Evolutionary conservation across 2,113 vertebrate genomes (phyloP), one percentile per base, ranked within the genome.

Genomic region (Mirza zaza): DNA sequence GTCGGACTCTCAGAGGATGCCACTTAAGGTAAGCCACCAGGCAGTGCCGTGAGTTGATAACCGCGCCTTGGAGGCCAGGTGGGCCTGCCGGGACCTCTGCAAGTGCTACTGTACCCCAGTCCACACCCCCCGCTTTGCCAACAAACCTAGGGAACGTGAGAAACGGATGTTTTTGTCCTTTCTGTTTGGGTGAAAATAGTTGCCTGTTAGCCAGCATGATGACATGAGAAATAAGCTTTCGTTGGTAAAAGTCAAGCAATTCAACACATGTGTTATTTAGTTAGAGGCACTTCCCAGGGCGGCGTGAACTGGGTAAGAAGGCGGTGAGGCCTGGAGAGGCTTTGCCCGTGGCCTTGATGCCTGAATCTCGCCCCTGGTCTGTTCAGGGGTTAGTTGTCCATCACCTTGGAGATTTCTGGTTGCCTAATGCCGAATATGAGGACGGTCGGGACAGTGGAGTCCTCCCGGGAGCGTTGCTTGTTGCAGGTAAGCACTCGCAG

Each of bases 311-410:
- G 29, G 9, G 1, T 50, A 8, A 29, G 42, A 52, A 36, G 9
- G n/a, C 36, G n/a, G 68, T 0, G 45, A 67, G 34, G 27, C 71
- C 39, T 68, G 27, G 61, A 68, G 8, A 68, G 8, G 6, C 21
- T 18, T 34, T 39, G 67, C 52, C 65, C 32, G 7, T 15, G 11
- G 48, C 1, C 3, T 36, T 67, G 50, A 5, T 25, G 11, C 34
- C 21, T 1, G 4, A 20, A 25, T 65, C 15, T 5, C 36, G 36
- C 8, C 45, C 73, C 13, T 7, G 15, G 2, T n/a, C 3, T 5
- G 39, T 25, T 67, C 17, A 6, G 0, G 1, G 8, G 13, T 5
- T 42, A n/a, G 1, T 0, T 27, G 4, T 20, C 27, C 12, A 7
- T 13, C 3, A 3, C 4, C 14, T 39, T 25, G 39, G 10, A 82